These are phyloP conservation scores for Anisognathus igniventris DNA, from an alignment of 2,797 vertebrate species.

Conservation along the genomic window DNA sequence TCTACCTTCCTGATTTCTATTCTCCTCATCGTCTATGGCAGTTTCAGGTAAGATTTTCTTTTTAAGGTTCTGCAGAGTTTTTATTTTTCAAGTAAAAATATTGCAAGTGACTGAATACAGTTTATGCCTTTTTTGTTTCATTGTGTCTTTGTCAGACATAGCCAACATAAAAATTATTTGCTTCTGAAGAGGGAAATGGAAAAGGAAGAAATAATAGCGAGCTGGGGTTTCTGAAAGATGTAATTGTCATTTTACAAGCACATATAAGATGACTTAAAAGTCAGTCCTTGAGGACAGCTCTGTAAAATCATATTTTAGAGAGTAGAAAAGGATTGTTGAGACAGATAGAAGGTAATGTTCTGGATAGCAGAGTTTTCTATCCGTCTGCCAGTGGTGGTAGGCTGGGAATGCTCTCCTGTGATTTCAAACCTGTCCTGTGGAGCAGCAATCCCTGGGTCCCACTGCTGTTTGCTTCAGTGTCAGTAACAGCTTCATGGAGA, in stretches of 20 bases:
- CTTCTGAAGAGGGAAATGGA: not conserved
- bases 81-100: not conserved
- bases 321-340: not conserved
- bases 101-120: not conserved
- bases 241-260: not conserved
- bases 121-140: not conserved
- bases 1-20: conserved; percentile 99
- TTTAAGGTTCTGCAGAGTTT: not conserved
- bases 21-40: conserved; percentile 98
- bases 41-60: conserved; percentile 90
- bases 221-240: not conserved
- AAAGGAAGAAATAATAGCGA: not conserved
- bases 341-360: not conserved
- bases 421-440: not conserved
- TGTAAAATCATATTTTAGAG: not conserved
- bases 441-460: rapidly evolving
- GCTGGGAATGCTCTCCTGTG: not conserved
- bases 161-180: not conserved
- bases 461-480: not conserved
- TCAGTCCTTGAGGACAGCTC: not conserved
- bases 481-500: not conserved
- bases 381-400: not conserved
- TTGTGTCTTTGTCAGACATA: not conserved
- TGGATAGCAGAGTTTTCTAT: rapidly evolving
- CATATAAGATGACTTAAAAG: not conserved